Base-by-base conservation (phyloP, 2,888 invertebrate species). In the Pomacea canaliculata region DNA sequence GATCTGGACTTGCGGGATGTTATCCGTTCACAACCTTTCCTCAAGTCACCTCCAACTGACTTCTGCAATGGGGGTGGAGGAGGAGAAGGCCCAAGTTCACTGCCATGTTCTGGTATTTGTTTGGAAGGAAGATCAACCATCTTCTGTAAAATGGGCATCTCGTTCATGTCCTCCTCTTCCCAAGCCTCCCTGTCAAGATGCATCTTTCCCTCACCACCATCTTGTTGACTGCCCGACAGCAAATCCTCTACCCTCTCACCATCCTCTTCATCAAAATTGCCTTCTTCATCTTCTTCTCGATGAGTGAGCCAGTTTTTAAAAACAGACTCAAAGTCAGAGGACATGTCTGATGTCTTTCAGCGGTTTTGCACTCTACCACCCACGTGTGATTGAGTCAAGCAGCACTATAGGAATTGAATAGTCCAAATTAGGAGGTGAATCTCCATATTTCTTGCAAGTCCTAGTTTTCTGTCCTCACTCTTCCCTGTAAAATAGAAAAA, bases 81-180 rank as follows among this genome's bases (percentile, higher is more conserved):
- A 10, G 74, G 69, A 56, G 73, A 73, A 12, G 23, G 51, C 19
- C 27, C 63, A n/a, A 68, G 37, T 7, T 68, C 68, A 13, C 10
- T 46, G 23, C 48, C 63, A 16, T 48, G 48, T 12, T n/a, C 12
- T 27, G 19, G 37, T 10, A 7, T 48, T 48, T 68, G 27, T 12
- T 46, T 48, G 2, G 73, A 69, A 0, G 75, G 75, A 27, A 70
- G 66, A n/a, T 65, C 70, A 9, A 70, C 75, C 51, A 70, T 76
- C 60, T 56, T 70, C 70, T 76, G 70, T 65, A 76, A 46, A 19
- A 70, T 70, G 19, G 75, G 70, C 75, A 76, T 70, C 49, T 48
- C 70, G n/a, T 70, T 63, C 46, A 76, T 60, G 65, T 78, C 74
- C 48, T 66, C 51, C 60, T 78, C 74, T 27, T 59, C 49, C 73